Percentiles rank a stretch among this genome's conserved stretches.
Evolutionary conservation across 2,113 vertebrate species (phyloP).

Genomic region (Oryctolagus cuniculus): mOryCun1.1 NC_091433.1:18549501-18550000

Average conservation of each 20-base stretch:
- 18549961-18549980: slow-evolving; percentile 62
- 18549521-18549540: neutral
- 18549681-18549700: slow-evolving; percentile 3
- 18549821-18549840: neutral
- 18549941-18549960: slow-evolving; percentile 44
- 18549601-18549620: neutral
- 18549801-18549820: neutral
- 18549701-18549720: neutral
- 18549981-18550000: slow-evolving; percentile 51
- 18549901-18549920: neutral
- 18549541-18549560: neutral
- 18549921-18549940: slow-evolving; percentile 24
- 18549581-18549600: neutral
- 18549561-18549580: neutral
- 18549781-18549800: neutral
- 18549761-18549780: neutral
- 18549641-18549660: slow-evolving; percentile 17
- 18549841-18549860: neutral
- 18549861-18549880: neutral
- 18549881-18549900: neutral
- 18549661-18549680: neutral
- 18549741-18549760: neutral
- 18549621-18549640: neutral
- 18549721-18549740: neutral
- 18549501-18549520: neutral